Conservation (phyloP, 2,113 vertebrate genomes). For the Oreocharis arfaki region DNA sequence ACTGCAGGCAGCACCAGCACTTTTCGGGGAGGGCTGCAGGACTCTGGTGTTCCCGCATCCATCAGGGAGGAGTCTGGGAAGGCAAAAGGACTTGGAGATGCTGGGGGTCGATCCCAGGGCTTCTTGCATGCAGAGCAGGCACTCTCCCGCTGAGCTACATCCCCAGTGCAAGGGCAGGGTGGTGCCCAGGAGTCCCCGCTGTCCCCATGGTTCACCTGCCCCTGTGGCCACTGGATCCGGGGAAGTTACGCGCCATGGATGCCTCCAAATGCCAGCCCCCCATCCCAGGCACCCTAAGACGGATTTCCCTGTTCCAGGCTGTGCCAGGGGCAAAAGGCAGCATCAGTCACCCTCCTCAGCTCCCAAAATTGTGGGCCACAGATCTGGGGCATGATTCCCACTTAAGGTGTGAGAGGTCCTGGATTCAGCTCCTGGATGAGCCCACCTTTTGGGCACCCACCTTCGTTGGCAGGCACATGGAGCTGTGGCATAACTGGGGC, state of each 20-base stretch:
- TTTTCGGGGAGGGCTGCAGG: fast-evolving
- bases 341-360: neutral
- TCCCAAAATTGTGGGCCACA: neutral
- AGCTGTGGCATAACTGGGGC: neutral
- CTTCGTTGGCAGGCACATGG: neutral
- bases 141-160: neutral
- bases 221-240: neutral
- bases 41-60: fast-evolving
- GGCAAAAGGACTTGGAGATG: neutral
- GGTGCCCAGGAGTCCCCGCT: neutral
- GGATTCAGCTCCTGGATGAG: neutral
- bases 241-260: neutral
- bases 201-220: neutral
- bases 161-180: neutral
- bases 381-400: neutral
- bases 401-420: neutral
- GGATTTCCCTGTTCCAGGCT: neutral
- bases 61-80: neutral
- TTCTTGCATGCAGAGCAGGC: constrained; percentile 60
- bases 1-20: fast-evolving
- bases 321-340: neutral
- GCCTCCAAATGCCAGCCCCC: neutral
- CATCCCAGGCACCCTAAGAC: neutral
- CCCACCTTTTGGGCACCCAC: neutral
- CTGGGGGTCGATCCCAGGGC: constrained; percentile 65